Conservation (phyloP, 2,797 vertebrate species). For the Aplochiton taeniatus region DNA sequence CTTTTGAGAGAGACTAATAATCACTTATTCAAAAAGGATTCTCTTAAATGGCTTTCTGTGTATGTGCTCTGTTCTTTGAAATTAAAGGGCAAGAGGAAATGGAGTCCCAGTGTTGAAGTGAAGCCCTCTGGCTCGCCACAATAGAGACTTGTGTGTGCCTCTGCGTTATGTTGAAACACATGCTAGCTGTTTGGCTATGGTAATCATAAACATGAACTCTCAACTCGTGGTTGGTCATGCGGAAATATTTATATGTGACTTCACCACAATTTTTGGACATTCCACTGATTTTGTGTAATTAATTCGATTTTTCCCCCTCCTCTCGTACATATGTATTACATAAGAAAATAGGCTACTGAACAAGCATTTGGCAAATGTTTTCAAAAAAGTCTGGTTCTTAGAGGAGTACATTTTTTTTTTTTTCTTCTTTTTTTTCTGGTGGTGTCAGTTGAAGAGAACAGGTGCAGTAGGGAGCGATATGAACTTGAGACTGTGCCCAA, state of each 20-base stretch:
- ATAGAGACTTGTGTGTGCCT: too few relatives aligned
- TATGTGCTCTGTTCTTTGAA: too few relatives aligned
- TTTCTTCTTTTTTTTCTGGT: conserved; percentile 7
- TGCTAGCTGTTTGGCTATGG: conserved; percentile 1
- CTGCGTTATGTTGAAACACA: neutral
- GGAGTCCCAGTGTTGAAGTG: neutral
- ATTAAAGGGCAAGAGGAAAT: too few relatives aligned
- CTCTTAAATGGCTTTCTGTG: too few relatives aligned
- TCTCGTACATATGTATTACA: too few relatives aligned
- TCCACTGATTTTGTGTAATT: conserved; percentile 7
- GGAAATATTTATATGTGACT: conserved; percentile 7
- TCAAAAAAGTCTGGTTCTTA: neutral
- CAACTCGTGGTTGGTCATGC: conserved; percentile 21
- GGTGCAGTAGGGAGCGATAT: conserved; percentile 50
- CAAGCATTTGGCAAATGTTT: too few relatives aligned
- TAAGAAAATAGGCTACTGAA: too few relatives aligned
- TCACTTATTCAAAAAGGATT: too few relatives aligned
- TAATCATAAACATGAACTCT: conserved; percentile 9
- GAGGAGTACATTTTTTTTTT: neutral
- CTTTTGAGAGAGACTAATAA: too few relatives aligned
- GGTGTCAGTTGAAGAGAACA: conserved; percentile 56
- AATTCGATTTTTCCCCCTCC: neutral
- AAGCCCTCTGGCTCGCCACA: neutral
- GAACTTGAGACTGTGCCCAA: conserved; percentile 36
- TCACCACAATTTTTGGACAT: neutral